Evolutionary conservation across 2,113 vertebrate genomes (phyloP).

Genomic region (Herpetotheres cachinnans): DNA sequence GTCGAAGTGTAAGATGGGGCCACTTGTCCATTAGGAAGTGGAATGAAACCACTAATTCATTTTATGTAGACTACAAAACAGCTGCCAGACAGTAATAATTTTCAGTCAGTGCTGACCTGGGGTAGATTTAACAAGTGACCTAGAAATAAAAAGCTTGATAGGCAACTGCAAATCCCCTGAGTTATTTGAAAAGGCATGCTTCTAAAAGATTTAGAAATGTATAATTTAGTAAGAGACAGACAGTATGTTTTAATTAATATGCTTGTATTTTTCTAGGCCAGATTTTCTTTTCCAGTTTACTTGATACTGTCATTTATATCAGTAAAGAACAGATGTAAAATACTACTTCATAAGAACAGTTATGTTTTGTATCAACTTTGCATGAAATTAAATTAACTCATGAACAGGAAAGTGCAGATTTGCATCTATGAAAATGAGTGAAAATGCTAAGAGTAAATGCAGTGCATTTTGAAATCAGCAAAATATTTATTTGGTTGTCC

Average conservation of each 20-base stretch:
- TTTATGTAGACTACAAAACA: slow-evolving; percentile 49
- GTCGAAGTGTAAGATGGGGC: slow-evolving; percentile 52
- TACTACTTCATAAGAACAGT: neutral
- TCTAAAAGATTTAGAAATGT: slow-evolving; percentile 44
- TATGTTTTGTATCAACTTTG: neutral
- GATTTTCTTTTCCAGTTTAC: neutral
- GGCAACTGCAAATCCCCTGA: slow-evolving; percentile 52
- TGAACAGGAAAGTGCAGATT: neutral
- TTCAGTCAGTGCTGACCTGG: slow-evolving; percentile 53
- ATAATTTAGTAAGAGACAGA: slow-evolving; percentile 63
- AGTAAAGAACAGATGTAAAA: neutral
- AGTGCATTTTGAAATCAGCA: neutral
- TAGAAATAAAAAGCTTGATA: slow-evolving; percentile 57
- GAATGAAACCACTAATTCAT: slow-evolving; percentile 60
- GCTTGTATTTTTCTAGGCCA: neutral
- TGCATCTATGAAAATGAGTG: slow-evolving; percentile 23
- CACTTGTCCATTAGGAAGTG: slow-evolving; percentile 54
- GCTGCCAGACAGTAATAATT: slow-evolving; percentile 57
- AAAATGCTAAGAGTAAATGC: neutral
- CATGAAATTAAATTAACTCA: neutral
- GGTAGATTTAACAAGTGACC: slow-evolving; percentile 59
- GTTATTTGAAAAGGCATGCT: slow-evolving; percentile 34
- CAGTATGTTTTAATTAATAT: slow-evolving; percentile 50
- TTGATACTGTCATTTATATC: neutral
- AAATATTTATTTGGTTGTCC: neutral